Evolutionary conservation across 2,888 invertebrate species (phyloP), one percentile per base, ranked within the genome.

Genomic region (Sesia bembeciformis): DNA sequence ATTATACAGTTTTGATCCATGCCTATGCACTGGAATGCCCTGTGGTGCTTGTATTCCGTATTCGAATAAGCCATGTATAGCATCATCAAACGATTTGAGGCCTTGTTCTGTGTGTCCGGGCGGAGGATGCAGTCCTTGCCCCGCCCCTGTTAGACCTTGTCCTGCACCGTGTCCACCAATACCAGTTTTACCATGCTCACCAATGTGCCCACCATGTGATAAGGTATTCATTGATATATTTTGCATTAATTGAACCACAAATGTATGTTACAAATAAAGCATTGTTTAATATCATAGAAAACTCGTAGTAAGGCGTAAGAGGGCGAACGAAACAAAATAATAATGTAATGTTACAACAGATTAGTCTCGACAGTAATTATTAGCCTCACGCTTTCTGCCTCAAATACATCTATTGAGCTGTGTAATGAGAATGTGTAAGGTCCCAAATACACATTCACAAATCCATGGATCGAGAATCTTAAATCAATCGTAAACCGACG

Each of bases 1-100:
- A 2, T 84, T 81, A 60, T 89, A 88, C 63, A 89, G 86, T 62
- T 86, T 73, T 51, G 86, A 86, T 53, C 88, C 88, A 3, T 89
- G 87, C 66, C 81, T 85, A 3, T 78, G 81, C 60, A 67, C 74
- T 3, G 85, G 87, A 0, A 54, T 60, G 59, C 87, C 88, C 0
- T 87, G 88, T 54, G 88, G 88, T 3, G 85, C 88, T 4, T 84
- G 84, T 60, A 81, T 81, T 52, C 88, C 87, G 0, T 87, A 81
- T 61, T 66, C 73, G 5, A 88, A 83, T n/a, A 83, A 82, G 56
- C 84, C 87, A 0, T 82, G 83, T 59, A 78, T 70, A 6, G 70
- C 78, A 0, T 85, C 87, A 0, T 61, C 70, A 38, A 87, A 86
- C 58, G 69, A 84, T 58, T 55, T 85, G 23, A 61, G 81, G 1